Conservation (phyloP, 2,888 invertebrate genomes). For the Caenorhabditis afra region DNA sequence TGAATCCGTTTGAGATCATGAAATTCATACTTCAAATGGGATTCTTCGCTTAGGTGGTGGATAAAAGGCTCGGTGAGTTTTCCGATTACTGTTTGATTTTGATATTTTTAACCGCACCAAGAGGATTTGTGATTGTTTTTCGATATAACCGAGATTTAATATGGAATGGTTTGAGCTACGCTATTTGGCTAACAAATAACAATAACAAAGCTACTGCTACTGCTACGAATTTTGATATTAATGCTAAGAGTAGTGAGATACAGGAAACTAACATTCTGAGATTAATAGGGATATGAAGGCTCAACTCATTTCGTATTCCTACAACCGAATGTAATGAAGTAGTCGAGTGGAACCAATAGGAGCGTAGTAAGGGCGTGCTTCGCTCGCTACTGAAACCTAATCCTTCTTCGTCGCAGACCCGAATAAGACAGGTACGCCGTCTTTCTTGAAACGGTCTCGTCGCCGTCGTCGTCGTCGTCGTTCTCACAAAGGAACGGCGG, state of each 20-base stretch:
- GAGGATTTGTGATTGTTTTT: too few species aligned
- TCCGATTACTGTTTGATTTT: too few species aligned
- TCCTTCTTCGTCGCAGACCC: not conserved
- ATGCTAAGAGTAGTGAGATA: not conserved
- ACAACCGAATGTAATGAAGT: too few species aligned
- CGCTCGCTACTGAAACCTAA: constrained; percentile 16
- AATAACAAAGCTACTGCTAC: not conserved
- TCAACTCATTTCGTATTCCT: too few species aligned
- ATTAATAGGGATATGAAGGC: too few species aligned
- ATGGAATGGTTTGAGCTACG: too few species aligned
- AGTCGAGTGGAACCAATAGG: constrained; percentile 1
- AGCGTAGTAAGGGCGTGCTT: constrained; percentile 2
- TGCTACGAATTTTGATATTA: not conserved
- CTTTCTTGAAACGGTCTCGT: constrained; percentile 5
- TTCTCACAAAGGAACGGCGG: not conserved
- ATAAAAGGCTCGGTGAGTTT: too few species aligned
- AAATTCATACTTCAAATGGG: not conserved
- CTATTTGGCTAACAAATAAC: not conserved
- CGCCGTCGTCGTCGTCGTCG: not conserved
- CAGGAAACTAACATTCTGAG: too few species aligned
- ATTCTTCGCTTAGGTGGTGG: too few species aligned
- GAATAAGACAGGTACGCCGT: not conserved
- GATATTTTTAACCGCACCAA: too few species aligned
- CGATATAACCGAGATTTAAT: too few species aligned
- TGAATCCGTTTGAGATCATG: not conserved